phyloP scores from a whole-genome alignment of 2,888 invertebrate species.

The Habrosyne pyritoides region DNA sequence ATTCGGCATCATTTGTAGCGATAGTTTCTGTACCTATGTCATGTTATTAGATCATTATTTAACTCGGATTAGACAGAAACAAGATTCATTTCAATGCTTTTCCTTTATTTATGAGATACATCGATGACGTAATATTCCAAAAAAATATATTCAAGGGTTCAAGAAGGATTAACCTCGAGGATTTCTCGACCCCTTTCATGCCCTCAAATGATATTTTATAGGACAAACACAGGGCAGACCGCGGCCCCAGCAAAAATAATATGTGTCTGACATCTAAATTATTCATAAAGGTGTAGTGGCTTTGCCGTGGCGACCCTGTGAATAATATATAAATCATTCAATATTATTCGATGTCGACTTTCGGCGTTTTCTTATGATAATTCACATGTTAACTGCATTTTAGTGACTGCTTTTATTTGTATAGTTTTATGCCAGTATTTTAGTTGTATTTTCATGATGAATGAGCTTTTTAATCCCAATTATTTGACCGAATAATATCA shows the following conservation, averaged over 20 bases:
- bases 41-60: not conserved
- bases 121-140: not conserved
- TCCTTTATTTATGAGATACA: not conserved
- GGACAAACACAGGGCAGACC: conserved; percentile 61
- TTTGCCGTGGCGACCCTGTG: conserved; percentile 61
- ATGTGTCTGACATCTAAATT: conserved; percentile 71
- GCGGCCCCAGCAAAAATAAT: conserved; percentile 74
- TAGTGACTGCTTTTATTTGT: conserved; percentile 17
- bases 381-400: conserved; percentile 39
- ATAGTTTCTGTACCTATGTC: conserved; percentile 21
- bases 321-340: conserved; percentile 77
- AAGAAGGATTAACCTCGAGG: conserved; percentile 38
- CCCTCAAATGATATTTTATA: conserved; percentile 67
- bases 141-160: conserved; percentile 24
- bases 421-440: not conserved
- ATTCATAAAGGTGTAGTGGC: conserved; percentile 77
- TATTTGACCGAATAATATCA: too few species aligned
- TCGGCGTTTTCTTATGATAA: conserved; percentile 47
- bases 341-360: conserved; percentile 64
- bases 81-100: not conserved
- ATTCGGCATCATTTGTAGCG: conserved; percentile 50
- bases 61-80: not conserved
- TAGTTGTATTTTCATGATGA: not conserved
- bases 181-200: conserved; percentile 36
- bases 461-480: too few species aligned